These are phyloP conservation scores for Laticauda colubrina DNA, from an alignment of 2,113 vertebrate genomes.

Conservation along the genomic window DNA sequence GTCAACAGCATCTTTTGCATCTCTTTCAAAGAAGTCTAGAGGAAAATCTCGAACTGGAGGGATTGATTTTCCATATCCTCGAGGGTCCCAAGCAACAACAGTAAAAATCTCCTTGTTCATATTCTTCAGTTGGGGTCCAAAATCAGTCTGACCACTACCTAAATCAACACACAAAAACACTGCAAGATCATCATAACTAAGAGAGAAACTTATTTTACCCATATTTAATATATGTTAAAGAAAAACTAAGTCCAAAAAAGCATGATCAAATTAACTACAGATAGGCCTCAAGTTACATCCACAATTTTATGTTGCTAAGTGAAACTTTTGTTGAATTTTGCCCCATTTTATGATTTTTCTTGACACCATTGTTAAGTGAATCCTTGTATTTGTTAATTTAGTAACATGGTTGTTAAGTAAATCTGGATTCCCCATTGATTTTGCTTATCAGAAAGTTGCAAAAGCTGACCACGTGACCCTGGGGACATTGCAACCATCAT, in stretches of 20 bases:
- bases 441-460: too few relatives aligned
- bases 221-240: neutral
- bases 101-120: slow-evolving; percentile 82
- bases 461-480: too few relatives aligned
- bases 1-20: slow-evolving; percentile 87
- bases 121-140: slow-evolving; percentile 82
- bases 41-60: slow-evolving; percentile 87
- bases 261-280: neutral
- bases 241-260: neutral
- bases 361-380: too few relatives aligned
- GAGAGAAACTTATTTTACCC: neutral
- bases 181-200: neutral
- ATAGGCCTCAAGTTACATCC: too few relatives aligned
- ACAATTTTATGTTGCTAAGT: too few relatives aligned
- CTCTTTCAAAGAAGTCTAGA: slow-evolving; percentile 85
- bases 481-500: too few relatives aligned
- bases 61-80: slow-evolving; percentile 87
- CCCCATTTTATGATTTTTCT: too few relatives aligned
- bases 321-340: too few relatives aligned
- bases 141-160: slow-evolving; percentile 86
- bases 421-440: too few relatives aligned
- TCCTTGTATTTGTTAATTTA: too few relatives aligned
- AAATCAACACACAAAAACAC: slow-evolving; percentile 18
- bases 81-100: slow-evolving; percentile 86
- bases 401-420: too few relatives aligned